Evolutionary conservation across 1,140 invertebrate genomes (phyloP), one percentile per base, ranked within the genome.

Genomic region (Pogonomyrmex barbatus): DNA sequence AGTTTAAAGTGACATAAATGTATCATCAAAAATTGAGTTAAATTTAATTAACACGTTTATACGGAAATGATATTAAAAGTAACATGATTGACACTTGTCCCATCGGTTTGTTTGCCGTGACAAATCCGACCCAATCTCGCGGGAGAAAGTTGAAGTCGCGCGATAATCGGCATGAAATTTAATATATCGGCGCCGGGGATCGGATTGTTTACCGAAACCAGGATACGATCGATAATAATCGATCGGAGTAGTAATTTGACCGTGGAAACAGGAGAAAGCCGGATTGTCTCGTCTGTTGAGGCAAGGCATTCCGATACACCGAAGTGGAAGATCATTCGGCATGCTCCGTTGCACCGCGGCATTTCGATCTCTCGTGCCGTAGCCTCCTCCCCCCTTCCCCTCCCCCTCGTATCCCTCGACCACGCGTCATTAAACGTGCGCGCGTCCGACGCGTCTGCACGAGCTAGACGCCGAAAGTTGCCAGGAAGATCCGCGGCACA

Each of bases 221-320:
- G 90, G 84, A 88, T 89, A 87, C 87, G 88, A 89, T 93, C 90
- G 83, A 71, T 87, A 92, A 93, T 86, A 88, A 92, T 92, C 86
- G 71, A 85, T 83, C 88, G 33, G 60, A 86, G n/a, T 86, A 79
- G 62, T 77, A 88, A 87, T 60, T 70, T 65, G 70, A 88, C 76
- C 89, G 62, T 87, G 83, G 73, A 88, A 70, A 78, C 88, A 52
- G 91, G 92, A 92, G 93, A 93, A 93, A 93, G 92, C 90, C 91
- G 84, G 63, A 73, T 76, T 24, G 24, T 88, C 71, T 77, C 78
- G 85, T n/a, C 87, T 87, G 89, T 42, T 45, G 73, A 76, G 92
- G 92, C 89, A 79, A 91, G 79, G 88, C 84, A 90, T 87, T 90
- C 79, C 71, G 83, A 87, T 79, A 76, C 67, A 90, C 83, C 24